phyloP scores from a whole-genome alignment of 2,888 invertebrate genomes.

The Leucoptera coffeella region DNA sequence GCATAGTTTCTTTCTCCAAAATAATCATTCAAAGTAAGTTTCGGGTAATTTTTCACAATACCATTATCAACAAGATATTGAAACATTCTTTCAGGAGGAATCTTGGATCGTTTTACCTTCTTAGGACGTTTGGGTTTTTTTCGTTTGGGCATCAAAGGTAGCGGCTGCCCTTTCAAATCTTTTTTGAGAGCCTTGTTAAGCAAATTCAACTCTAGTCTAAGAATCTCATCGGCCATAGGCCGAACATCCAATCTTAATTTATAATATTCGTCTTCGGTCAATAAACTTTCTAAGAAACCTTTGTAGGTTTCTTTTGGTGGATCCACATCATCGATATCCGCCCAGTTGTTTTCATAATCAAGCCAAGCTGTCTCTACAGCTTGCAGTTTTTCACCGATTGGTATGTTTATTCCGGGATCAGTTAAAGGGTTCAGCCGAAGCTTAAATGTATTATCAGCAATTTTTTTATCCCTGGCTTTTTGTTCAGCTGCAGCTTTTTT shows the following conservation, averaged over 20 bases:
- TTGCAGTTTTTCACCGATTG: conserved; percentile 15
- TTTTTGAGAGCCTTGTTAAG: conserved; percentile 46
- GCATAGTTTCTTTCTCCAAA: conserved; percentile 64
- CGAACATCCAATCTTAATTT: conserved; percentile 62
- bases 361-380: conserved; percentile 17
- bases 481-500: conserved; percentile 23
- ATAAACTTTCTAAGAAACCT: conserved; percentile 57
- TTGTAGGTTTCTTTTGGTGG: conserved; percentile 52
- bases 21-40: conserved; percentile 54
- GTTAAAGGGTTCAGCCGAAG: conserved; percentile 35
- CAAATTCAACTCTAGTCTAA: conserved; percentile 50
- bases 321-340: conserved; percentile 24
- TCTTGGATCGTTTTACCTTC: conserved; percentile 57
- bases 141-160: conserved; percentile 20
- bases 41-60: conserved; percentile 61
- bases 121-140: conserved; percentile 32
- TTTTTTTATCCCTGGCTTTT: conserved; percentile 23
- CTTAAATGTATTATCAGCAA: conserved; percentile 32
- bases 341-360: conserved; percentile 27
- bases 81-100: conserved; percentile 60
- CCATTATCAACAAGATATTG: conserved; percentile 64
- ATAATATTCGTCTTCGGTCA: conserved; percentile 59
- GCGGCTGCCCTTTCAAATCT: conserved; percentile 17
- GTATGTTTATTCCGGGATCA: conserved; percentile 32
- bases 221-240: conserved; percentile 62